A percentile compares a stretch with the other conserved stretches of the same genome.
Evolutionary conservation across 1,140 invertebrate species (phyloP).

Genomic region (Ips typographus): DNA sequence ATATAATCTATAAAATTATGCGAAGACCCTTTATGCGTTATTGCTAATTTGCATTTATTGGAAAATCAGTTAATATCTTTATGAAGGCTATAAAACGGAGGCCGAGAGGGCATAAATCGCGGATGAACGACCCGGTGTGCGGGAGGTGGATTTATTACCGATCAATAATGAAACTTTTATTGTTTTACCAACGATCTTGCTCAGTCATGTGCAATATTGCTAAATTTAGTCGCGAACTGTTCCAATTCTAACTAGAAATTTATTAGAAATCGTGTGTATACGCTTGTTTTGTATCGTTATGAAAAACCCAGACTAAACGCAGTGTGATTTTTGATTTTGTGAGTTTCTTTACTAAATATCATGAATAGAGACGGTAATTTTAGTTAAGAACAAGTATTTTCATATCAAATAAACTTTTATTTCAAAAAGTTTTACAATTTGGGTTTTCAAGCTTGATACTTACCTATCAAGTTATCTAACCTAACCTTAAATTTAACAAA

Average conservation of each 20-base stretch:
- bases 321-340: too few species aligned
- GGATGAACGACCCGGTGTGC: slow-evolving; percentile 22
- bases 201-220: slow-evolving; percentile 1
- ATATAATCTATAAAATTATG: slow-evolving; percentile 35
- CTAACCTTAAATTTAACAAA: too few species aligned
- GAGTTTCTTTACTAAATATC: too few species aligned
- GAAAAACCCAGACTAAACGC: too few species aligned
- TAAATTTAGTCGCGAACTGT: background rate
- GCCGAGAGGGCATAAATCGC: slow-evolving; percentile 18
- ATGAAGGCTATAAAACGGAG: slow-evolving; percentile 29
- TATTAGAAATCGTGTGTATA: background rate
- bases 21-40: slow-evolving; percentile 32
- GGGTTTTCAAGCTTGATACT: too few species aligned
- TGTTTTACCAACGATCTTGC: slow-evolving; percentile 18
- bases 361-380: too few species aligned
- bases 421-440: too few species aligned
- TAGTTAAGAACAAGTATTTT: too few species aligned
- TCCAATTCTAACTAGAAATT: background rate
- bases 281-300: too few species aligned
- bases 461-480: too few species aligned
- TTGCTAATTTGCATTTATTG: slow-evolving; percentile 43
- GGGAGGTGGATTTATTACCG: slow-evolving; percentile 28
- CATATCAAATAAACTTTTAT: too few species aligned
- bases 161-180: slow-evolving; percentile 29
- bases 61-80: slow-evolving; percentile 39